A percentile compares a stretch with the other conserved stretches of the same genome.
Evolutionary conservation across 2,113 vertebrate genomes (phyloP).

Genomic region (Corvus cornix): DNA sequence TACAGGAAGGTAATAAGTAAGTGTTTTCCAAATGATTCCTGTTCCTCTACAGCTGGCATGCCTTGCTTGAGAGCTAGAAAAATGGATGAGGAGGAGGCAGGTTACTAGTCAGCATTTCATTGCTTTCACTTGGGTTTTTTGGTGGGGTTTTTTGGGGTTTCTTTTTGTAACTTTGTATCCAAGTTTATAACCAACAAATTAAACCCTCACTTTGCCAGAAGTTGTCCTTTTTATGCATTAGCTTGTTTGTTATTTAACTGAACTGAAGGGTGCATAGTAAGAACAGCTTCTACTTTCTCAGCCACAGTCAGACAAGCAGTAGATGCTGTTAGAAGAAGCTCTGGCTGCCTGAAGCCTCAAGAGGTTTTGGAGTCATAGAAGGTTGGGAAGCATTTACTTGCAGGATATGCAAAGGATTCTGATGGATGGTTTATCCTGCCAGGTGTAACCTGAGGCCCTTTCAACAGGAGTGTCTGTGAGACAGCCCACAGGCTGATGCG

Average conservation of each 20-base stretch:
- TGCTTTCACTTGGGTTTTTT: neutral
- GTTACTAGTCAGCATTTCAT: neutral
- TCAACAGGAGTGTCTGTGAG: neutral
- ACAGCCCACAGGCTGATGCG: neutral
- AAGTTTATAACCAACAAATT: neutral
- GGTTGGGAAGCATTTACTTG: neutral
- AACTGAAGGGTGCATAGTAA: neutral
- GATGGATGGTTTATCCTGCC: neutral
- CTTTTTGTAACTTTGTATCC: neutral
- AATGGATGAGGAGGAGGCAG: too few species aligned
- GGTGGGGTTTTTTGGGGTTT: neutral
- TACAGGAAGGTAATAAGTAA: neutral
- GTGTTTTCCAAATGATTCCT: neutral
- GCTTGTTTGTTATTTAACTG: neutral
- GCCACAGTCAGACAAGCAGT: neutral
- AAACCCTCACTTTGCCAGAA: neutral
- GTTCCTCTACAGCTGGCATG: neutral
- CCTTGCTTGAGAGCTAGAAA: neutral
- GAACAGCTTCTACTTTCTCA: neutral
- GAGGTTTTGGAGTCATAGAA: neutral
- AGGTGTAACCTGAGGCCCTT: neutral
- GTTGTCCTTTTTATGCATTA: accelerated
- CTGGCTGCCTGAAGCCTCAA: neutral
- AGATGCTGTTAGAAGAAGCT: neutral
- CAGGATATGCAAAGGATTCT: neutral